A percentile compares a stretch with the other conserved stretches of the same genome.
These are phyloP conservation scores for Drosophila colorata DNA, from an alignment of 2,888 invertebrate species.

Conservation along the genomic window DNA sequence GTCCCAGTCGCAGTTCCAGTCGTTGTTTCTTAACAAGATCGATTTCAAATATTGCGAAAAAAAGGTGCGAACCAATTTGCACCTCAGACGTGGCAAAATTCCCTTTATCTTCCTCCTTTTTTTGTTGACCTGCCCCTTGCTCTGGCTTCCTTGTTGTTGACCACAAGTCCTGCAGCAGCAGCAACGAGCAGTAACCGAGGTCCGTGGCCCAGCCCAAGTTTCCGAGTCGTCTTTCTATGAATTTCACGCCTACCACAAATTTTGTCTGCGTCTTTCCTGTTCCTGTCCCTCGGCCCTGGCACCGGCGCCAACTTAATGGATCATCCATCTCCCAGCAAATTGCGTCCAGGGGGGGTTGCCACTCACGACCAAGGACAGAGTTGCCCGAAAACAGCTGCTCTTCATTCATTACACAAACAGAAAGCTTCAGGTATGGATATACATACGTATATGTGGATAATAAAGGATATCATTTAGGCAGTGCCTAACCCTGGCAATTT, in stretches of 20 bases:
- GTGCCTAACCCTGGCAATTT: background rate
- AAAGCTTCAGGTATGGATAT: conserved; percentile 8
- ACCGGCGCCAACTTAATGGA: conserved; percentile 73
- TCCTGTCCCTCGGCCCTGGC: conserved; percentile 10
- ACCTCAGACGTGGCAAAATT: conserved; percentile 75
- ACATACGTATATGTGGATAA: background rate
- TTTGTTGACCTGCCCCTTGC: conserved; percentile 3
- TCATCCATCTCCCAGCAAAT: conserved; percentile 42
- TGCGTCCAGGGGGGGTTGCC: conserved; percentile 13
- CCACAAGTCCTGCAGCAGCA: conserved; percentile 41
- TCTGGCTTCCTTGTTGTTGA: conserved; percentile 10
- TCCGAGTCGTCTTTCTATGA: conserved; percentile 68
- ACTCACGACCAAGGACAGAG: conserved; percentile 18
- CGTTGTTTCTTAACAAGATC: conserved; percentile 59
- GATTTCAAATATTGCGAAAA: conserved; percentile 77
- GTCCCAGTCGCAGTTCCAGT: conserved; percentile 25
- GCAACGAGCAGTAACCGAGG: background rate
- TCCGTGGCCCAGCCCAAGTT: conserved; percentile 37
- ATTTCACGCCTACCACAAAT: conserved; percentile 72
- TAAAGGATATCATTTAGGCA: background rate
- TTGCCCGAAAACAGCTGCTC: conserved; percentile 41
- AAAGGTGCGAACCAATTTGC: conserved; percentile 82
- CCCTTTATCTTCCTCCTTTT: conserved; percentile 26
- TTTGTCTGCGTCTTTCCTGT: conserved; percentile 30
- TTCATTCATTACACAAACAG: conserved; percentile 7